A percentile compares a stretch with the other conserved stretches of the same genome.
phyloP scores from a whole-genome alignment of 2,888 invertebrate species.

The Pristionchus fissidentatus region DNA sequence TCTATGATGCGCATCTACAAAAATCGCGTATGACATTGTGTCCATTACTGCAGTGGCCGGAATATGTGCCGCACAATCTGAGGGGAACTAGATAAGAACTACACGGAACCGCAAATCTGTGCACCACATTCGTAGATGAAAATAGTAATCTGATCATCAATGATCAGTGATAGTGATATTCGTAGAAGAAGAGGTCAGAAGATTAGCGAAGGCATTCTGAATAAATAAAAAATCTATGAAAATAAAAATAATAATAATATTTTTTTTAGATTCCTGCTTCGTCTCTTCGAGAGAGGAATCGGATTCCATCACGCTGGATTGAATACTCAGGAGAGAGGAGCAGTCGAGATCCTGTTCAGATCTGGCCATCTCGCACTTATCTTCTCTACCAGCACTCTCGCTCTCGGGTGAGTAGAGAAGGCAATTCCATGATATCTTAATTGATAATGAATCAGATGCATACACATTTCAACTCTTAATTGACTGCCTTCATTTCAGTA shows the following conservation, averaged over 20 bases:
- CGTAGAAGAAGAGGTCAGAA: neutral
- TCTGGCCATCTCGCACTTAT: slow-evolving; percentile 70
- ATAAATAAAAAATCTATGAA: too few species aligned
- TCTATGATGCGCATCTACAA: neutral
- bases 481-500: slow-evolving; percentile 59
- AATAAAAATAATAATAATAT: slow-evolving; percentile 24
- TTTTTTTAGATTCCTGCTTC: slow-evolving; percentile 60
- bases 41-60: too few species aligned
- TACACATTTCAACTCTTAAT: neutral
- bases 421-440: too few species aligned
- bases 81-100: too few species aligned
- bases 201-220: neutral
- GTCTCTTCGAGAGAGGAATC: slow-evolving; percentile 73
- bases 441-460: neutral
- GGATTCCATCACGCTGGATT: slow-evolving; percentile 74
- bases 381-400: slow-evolving; percentile 73
- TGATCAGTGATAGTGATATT: too few species aligned
- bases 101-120: too few species aligned
- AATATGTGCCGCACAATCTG: too few species aligned
- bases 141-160: neutral
- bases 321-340: slow-evolving; percentile 68
- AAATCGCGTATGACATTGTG: too few species aligned
- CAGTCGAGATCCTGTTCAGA: slow-evolving; percentile 74
- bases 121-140: too few species aligned
- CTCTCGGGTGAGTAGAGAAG: slow-evolving; percentile 63